Percentiles rank a stretch among this genome's conserved stretches.
Evolutionary conservation across 2,797 vertebrate genomes (phyloP).

Genomic region (Leuciscus waleckii): DNA sequence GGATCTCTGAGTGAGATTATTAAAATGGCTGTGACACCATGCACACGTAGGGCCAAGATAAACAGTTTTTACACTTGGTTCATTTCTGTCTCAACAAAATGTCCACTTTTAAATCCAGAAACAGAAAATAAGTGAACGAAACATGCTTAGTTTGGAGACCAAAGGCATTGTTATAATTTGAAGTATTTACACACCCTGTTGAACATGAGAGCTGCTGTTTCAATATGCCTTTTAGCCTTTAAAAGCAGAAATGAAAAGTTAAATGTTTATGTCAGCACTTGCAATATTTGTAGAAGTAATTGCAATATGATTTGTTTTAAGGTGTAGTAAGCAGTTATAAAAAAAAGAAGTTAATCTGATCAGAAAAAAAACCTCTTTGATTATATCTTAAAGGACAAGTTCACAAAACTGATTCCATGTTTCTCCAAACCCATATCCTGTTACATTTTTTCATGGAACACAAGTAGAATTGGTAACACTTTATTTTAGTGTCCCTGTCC

Average conservation of each 20-base stretch:
- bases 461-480: background rate
- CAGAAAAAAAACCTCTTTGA: background rate
- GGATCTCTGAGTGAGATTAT: background rate
- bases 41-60: background rate
- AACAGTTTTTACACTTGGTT: background rate
- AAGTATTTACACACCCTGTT: background rate
- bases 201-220: background rate
- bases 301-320: background rate
- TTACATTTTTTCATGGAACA: background rate
- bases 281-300: background rate
- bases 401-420: background rate
- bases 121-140: background rate
- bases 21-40: background rate
- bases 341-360: background rate
- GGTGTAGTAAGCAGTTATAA: no score
- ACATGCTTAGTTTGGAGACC: background rate
- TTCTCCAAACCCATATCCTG: background rate
- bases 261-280: slow-evolving; percentile 3
- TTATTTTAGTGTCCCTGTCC: background rate
- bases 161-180: background rate
- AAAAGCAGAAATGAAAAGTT: background rate
- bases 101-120: background rate
- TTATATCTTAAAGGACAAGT: background rate
- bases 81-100: background rate
- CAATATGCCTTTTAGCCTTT: background rate